A percentile compares a stretch with the other conserved stretches of the same genome.
Evolutionary conservation across 2,113 vertebrate genomes (phyloP).

Genomic region (Miniopterus natalensis): DNA sequence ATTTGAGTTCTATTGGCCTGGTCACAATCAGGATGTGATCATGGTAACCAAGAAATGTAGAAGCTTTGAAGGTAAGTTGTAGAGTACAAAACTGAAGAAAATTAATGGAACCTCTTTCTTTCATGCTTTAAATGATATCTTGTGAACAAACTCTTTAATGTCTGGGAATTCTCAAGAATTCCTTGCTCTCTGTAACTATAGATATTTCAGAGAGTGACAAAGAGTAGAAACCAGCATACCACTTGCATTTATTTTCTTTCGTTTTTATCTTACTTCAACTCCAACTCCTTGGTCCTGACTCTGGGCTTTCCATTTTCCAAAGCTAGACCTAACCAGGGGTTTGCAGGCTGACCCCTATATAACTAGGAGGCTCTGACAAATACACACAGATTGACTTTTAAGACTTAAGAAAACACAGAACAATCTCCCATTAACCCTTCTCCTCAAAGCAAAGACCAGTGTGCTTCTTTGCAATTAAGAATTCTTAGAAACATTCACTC

Average conservation of each 20-base stretch:
- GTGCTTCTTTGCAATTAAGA: slow-evolving; percentile 62
- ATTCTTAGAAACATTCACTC: slow-evolving; percentile 18
- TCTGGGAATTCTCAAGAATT: background rate
- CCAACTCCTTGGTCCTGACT: background rate
- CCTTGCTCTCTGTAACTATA: background rate
- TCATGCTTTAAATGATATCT: background rate
- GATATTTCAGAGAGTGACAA: background rate
- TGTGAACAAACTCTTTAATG: background rate
- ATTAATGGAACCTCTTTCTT: background rate
- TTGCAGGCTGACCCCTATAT: background rate
- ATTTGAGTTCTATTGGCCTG: background rate
- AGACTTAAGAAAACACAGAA: slow-evolving; percentile 49
- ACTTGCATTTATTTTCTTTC: slow-evolving; percentile 8
- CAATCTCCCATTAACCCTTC: slow-evolving; percentile 58
- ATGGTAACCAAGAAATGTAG: background rate
- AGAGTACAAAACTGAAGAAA: background rate
- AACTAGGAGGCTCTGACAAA: background rate
- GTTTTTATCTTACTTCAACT: background rate
- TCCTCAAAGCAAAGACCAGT: slow-evolving; percentile 23
- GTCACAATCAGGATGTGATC: background rate
- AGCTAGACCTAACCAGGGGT: background rate
- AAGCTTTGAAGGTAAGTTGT: background rate
- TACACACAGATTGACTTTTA: background rate
- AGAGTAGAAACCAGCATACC: background rate
- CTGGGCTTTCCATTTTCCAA: background rate